A percentile compares a stretch with the other conserved stretches of the same genome.
Conservation (phyloP, 1,140 invertebrate genomes). For the Aphis craccivora region DNA sequence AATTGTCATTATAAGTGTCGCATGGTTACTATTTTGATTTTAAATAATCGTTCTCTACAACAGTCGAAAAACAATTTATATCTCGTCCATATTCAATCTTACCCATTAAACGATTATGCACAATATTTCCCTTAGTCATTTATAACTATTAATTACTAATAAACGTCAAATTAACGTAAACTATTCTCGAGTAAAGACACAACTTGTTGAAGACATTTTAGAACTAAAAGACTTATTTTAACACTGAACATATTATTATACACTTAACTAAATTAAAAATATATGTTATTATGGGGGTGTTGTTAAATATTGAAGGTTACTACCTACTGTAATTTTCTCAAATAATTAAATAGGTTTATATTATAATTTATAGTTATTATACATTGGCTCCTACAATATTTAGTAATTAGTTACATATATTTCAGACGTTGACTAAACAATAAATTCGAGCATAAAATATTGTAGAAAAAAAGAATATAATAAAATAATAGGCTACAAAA, state of each 20-base stretch:
- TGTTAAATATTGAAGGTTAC: slow-evolving; percentile 17
- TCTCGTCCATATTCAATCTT: background rate
- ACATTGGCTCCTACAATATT: background rate
- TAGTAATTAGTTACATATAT: background rate
- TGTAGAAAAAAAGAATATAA: background rate
- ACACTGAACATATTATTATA: background rate
- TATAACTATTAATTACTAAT: background rate
- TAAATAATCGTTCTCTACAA: background rate
- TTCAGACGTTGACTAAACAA: background rate
- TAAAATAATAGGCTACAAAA: slow-evolving; percentile 21
- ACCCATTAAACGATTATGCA: background rate
- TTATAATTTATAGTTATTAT: background rate
- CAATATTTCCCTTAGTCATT: background rate
- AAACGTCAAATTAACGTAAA: background rate
- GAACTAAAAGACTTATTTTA: background rate
- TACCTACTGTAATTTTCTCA: background rate
- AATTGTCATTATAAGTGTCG: background rate
- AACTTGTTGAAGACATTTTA: background rate
- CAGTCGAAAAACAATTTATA: background rate
- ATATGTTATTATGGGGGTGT: background rate
- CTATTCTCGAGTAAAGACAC: background rate
- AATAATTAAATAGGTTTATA: background rate
- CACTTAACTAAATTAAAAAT: background rate
- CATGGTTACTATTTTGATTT: background rate
- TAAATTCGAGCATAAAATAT: background rate